Percentiles rank a stretch among this genome's conserved stretches.
These are phyloP conservation scores for Serranus cabrilla DNA, from an alignment of 2,797 vertebrate genomes.

Conservation along the genomic window DNA sequence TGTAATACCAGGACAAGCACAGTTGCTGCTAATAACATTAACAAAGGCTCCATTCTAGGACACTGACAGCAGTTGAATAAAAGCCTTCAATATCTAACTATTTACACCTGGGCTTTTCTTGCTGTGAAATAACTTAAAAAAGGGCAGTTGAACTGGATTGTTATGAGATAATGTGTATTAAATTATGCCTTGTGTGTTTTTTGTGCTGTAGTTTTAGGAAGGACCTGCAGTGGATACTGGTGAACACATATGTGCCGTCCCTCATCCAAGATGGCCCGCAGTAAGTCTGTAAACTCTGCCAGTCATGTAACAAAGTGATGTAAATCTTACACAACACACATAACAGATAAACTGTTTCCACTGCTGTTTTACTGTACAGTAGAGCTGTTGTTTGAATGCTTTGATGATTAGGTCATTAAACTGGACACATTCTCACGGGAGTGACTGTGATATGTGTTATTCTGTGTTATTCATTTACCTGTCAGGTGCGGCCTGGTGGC, in stretches of 20 bases:
- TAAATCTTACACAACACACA: background rate
- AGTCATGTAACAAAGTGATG: background rate
- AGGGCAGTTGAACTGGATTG: background rate
- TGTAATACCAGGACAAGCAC: background rate
- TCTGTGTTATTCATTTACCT: slow-evolving; percentile 26
- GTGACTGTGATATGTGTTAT: slow-evolving; percentile 20
- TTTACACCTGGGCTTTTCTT: background rate
- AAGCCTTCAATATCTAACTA: background rate
- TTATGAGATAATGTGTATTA: background rate
- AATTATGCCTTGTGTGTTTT: background rate
- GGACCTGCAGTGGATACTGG: slow-evolving; percentile 90
- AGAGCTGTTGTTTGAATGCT: background rate
- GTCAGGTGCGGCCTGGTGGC: slow-evolving; percentile 93
- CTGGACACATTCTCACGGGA: slow-evolving; percentile 3
- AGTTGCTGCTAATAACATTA: background rate
- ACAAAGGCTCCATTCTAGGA: too few relatives aligned
- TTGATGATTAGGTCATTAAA: slow-evolving; percentile 11
- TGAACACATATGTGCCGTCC: slow-evolving; percentile 90
- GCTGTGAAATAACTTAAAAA: background rate
- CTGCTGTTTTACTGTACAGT: background rate
- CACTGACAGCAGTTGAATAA: background rate
- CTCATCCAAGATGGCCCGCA: slow-evolving; percentile 95
- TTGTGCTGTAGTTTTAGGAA: slow-evolving; percentile 86
- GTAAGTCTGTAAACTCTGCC: slow-evolving; percentile 80
- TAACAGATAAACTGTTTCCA: background rate